Evolutionary conservation across 2,797 vertebrate genomes (phyloP), one percentile per base, ranked within the genome.

Genomic region (Sternotherus odoratus): DNA sequence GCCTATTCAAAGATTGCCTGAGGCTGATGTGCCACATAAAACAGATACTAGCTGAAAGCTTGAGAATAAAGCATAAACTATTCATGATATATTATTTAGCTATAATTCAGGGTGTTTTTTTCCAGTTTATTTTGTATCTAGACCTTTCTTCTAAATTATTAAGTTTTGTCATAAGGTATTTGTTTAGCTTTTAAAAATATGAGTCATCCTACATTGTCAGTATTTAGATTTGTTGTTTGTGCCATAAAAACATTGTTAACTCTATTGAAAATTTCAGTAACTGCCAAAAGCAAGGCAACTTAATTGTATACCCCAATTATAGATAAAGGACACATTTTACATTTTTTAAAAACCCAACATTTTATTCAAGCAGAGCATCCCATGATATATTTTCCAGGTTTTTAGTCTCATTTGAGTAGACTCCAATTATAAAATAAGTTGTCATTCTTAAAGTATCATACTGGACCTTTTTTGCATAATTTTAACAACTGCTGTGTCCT

Each of bases 271-370:
- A 83, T 85, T 21, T 81, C 54, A 83, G 1, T 60, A 63, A 82
- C 33, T 88, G 12, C 77, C 93, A 66, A 92, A 92, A 87, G 75
- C 53, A 88, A 96, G 85, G 85, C 39, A 86, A n/a, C 63, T 83
- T 93, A 91, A 93, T 88, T 96, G 69, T 69, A 94, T 93, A 91
- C 80, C 80, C 79, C 46, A 87, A 50, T 89, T 93, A 53, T 90
- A 94, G 92, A 60, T 10, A 82, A 93, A 96, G 86, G 39, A 80
- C 66, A 74, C 94, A 23, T 91, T 92, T 91, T 95, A 15, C 85
- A 86, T 94, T 96, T 96, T 94, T 91, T 93, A 90, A 96, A 96
- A 93, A 86, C 19, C 85, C 82, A 48, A 53, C 51, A 53, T 74
- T 43, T 92, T 95, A 94, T 91, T 57, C 24, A 63, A 89, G 10